Conservation (phyloP, 2,888 invertebrate genomes). For the Oscheius sp. region DNA sequence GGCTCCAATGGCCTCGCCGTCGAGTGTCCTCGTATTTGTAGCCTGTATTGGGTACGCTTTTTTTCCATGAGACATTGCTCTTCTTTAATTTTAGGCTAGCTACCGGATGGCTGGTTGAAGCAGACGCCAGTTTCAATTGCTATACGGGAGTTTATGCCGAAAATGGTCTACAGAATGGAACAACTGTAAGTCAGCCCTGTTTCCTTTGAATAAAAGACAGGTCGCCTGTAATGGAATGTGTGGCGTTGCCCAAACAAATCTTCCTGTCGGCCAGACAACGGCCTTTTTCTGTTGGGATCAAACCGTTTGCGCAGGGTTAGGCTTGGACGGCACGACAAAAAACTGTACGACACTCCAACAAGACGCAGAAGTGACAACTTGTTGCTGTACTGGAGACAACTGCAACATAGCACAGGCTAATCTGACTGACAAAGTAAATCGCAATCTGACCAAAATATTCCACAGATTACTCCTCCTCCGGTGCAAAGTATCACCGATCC, state of each 20-base stretch:
- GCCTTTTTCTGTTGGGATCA: conserved; percentile 13
- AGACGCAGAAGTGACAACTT: not conserved
- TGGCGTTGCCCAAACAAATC: not conserved
- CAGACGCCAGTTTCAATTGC: not conserved
- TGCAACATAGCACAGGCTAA: not conserved
- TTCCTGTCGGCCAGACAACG: not conserved
- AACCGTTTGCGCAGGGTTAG: not conserved
- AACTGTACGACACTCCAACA: not conserved
- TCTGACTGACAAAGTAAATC: not conserved
- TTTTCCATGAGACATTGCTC: not conserved
- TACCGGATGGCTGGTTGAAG: not conserved
- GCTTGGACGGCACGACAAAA: not conserved
- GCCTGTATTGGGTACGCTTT: not conserved
- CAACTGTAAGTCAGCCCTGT: not conserved
- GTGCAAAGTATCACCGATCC: conserved; percentile 38
- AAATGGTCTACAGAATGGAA: not conserved
- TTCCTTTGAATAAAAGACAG: not conserved
- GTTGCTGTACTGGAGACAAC: conserved; percentile 7
- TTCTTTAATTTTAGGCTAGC: not conserved
- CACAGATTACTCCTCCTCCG: conserved; percentile 40
- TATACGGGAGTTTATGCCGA: not conserved
- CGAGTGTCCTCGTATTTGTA: not conserved
- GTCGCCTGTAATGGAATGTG: conserved; percentile 10
- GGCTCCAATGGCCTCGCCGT: conserved; percentile 7
- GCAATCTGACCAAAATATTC: not conserved